Conservation (phyloP, 2,113 vertebrate species). For the Dipodomys stephensi region DNA sequence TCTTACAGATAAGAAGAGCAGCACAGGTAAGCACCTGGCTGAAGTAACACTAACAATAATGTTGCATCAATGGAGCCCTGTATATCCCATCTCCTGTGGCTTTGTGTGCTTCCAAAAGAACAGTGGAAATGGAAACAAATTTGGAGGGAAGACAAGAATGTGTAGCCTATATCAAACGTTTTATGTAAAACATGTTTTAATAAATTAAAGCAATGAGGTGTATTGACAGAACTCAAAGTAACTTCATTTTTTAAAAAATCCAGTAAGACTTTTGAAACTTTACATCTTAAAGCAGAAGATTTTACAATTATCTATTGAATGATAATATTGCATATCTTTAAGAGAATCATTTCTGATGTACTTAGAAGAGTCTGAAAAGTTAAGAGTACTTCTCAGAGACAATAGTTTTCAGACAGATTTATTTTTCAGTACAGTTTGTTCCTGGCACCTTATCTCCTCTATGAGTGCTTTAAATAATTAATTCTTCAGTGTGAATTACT, state of each 20-base stretch:
- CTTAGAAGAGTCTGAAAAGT: background rate
- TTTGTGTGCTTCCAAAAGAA: background rate
- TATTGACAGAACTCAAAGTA: background rate
- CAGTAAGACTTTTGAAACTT: conserved; percentile 23
- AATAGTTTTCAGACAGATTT: background rate
- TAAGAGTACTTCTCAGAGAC: background rate
- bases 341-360: conserved; percentile 9
- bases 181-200: background rate
- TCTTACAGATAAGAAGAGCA: background rate
- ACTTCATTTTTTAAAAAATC: background rate
- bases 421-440: background rate
- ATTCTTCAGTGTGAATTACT: background rate
- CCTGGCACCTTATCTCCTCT: background rate
- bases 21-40: background rate
- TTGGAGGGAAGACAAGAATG: background rate
- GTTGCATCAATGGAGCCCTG: background rate
- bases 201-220: background rate
- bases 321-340: background rate
- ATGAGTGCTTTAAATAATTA: conserved; percentile 40
- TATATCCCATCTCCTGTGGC: background rate
- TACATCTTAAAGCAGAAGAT: conserved; percentile 33
- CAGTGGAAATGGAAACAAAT: background rate
- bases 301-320: conserved; percentile 1
- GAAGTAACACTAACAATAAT: background rate
- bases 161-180: background rate